phyloP scores from a whole-genome alignment of 2,888 invertebrate genomes.

The Chirona hameri region DNA sequence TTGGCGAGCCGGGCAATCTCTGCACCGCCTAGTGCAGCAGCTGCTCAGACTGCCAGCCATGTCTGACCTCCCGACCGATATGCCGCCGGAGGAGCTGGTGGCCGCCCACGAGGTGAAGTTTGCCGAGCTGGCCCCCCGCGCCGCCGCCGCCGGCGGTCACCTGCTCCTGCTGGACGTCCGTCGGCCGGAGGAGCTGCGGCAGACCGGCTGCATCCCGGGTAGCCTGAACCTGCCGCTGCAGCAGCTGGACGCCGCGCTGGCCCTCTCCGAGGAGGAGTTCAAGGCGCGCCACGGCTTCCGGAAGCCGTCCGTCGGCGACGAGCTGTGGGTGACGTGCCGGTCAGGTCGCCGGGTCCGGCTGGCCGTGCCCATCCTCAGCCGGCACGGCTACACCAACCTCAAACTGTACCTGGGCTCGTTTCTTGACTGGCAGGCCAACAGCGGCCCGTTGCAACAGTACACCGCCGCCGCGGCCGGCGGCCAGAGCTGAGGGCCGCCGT shows the following conservation, averaged over 20 bases:
- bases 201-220: conserved; percentile 36
- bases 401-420: conserved; percentile 32
- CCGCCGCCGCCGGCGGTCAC: too few relatives aligned
- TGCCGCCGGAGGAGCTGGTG: too few relatives aligned
- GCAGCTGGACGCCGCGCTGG: conserved; percentile 41
- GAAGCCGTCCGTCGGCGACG: conserved; percentile 39
- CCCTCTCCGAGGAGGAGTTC: conserved; percentile 40
- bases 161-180: conserved; percentile 37
- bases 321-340: conserved; percentile 41
- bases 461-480: too few relatives aligned
- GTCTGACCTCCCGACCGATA: too few relatives aligned
- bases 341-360: conserved; percentile 40
- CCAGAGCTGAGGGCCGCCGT: too few relatives aligned
- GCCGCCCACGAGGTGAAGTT: background rate
- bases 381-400: conserved; percentile 36
- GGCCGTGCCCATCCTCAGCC: conserved; percentile 38
- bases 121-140: background rate
- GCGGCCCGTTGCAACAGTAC: background rate
- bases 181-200: conserved; percentile 34
- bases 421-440: conserved; percentile 29
- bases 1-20: too few relatives aligned
- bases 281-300: conserved; percentile 41
- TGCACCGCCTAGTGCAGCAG: too few relatives aligned
- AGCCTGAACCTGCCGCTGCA: conserved; percentile 35
- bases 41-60: too few relatives aligned